Evolutionary conservation across 2,797 vertebrate species (phyloP).

Genomic region (Intellagama lesueurii): DNA sequence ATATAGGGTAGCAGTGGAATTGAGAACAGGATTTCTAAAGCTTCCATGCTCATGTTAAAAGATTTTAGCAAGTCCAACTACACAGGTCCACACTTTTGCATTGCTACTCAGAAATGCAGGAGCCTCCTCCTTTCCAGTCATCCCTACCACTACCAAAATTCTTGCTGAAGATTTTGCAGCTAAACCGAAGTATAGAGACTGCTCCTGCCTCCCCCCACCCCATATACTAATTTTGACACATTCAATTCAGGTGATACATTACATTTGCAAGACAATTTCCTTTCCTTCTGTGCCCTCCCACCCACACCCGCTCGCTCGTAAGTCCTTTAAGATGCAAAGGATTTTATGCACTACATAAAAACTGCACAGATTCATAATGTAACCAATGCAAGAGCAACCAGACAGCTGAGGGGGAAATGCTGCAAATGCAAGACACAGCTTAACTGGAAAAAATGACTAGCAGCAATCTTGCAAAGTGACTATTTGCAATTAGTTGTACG

Average conservation of each 20-base stretch:
- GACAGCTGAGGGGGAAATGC: background rate
- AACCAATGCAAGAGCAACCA: background rate
- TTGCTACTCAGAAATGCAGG: background rate
- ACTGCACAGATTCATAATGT: background rate
- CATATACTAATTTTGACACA: background rate
- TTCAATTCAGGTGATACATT: background rate
- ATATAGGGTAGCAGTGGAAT: background rate
- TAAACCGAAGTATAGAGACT: background rate
- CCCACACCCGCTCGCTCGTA: background rate
- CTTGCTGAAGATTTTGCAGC: background rate
- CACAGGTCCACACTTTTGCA: background rate
- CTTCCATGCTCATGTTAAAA: background rate
- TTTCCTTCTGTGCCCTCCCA: background rate
- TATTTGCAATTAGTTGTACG: background rate
- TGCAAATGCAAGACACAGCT: background rate
- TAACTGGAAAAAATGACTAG: background rate
- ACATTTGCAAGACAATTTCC: background rate
- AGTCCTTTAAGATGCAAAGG: background rate
- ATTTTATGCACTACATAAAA: background rate
- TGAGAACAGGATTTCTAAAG: background rate
- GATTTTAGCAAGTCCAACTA: background rate
- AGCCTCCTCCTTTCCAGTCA: background rate
- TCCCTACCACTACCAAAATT: too few species aligned
- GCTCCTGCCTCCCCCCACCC: background rate
- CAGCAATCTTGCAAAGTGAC: background rate